Base-by-base conservation (phyloP, 2,113 vertebrate genomes). In the Ranitomeya variabilis region DNA sequence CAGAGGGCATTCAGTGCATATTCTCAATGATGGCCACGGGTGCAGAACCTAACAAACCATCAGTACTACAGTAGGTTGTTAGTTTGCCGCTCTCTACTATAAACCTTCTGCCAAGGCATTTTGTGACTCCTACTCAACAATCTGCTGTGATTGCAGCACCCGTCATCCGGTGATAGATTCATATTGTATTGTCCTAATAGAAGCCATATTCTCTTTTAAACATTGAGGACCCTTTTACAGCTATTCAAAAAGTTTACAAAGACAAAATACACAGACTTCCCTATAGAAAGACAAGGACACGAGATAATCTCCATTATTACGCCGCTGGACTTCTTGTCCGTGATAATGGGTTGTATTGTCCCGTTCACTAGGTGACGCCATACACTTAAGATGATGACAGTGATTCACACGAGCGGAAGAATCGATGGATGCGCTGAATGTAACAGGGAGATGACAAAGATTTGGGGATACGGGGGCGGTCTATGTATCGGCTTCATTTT, bases 261-360 rank as follows among this genome's bases (percentile, higher is more conserved):
- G 78, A 57, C 7, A 2, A 7, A n/a, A 7, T 59, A 59, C 21
- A 80, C 77, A 57, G 52, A 80, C 52, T 12, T 52, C 18, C 51
- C 37, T 52, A 51, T 45, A 57, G 23, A 7, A 26, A 80, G 60
- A 83, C 80, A 83, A n/a, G 57, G 57, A 83, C 60, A 83, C 60
- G 9, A 57, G 21, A 51, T 11, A 52, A 83, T 83, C 19, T 21
- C 51, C 18, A 66, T 83, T 52, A 59, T 45, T 66, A 66, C 51
- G 60, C n/a, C 7, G 45, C 45, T 54, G 81, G 80, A 23, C 18
- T 69, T 19, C 19, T 6, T 15, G 21, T 54, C n/a, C 8, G 18
- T 67, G 31, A 83, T 67, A 69, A 69, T 3, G n/a, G 64, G 6
- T 83, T 16, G 59, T 14, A 51, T 51, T 66, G 19, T 83, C 54